These are phyloP conservation scores for Pogonocichla stellata DNA, from an alignment of 2,113 vertebrate genomes.

Conservation along the genomic window DNA sequence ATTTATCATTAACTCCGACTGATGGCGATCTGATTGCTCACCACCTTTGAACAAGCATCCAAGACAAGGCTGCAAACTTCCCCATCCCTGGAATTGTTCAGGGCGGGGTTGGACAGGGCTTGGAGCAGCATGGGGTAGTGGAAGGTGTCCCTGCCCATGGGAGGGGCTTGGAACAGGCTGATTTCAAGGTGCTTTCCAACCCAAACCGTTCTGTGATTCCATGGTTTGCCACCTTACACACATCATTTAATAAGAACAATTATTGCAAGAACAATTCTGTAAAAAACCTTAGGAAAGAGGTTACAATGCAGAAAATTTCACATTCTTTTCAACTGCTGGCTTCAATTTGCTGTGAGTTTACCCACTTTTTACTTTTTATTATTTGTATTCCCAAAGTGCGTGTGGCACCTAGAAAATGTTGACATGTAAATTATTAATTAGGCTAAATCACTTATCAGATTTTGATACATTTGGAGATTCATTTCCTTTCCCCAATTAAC, in stretches of 20 bases:
- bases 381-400: neutral
- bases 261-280: neutral
- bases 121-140: neutral
- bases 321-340: neutral
- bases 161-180: neutral
- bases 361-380: neutral
- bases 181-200: neutral
- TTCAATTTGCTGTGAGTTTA: neutral
- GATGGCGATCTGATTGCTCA: neutral
- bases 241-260: neutral
- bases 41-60: neutral
- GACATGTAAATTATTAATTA: slow-evolving; percentile 39
- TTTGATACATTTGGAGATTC: slow-evolving; percentile 11
- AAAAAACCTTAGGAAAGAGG: neutral
- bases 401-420: neutral
- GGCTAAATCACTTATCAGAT: slow-evolving; percentile 27
- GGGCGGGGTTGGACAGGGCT: neutral
- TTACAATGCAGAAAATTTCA: neutral
- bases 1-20: neutral
- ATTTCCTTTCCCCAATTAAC: slow-evolving; percentile 33
- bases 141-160: neutral
- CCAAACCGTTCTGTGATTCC: neutral
- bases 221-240: neutral
- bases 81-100: neutral
- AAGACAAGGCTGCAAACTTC: neutral